Evolutionary conservation across 2,113 vertebrate genomes (phyloP), one percentile per base, ranked within the genome.

Genomic region (Hoplias malabaricus): DNA sequence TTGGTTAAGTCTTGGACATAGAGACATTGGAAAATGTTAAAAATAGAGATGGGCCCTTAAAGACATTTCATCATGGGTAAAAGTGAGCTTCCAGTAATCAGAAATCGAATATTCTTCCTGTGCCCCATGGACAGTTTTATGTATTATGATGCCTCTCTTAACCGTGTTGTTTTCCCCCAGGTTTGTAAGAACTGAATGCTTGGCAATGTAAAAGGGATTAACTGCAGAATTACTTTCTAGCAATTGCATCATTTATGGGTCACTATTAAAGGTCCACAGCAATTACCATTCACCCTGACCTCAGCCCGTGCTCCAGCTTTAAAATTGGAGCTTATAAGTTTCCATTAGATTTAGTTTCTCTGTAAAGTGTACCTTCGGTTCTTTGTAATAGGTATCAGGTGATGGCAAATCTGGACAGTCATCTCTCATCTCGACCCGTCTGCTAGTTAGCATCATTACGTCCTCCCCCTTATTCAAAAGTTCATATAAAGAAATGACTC

Each of bases 401-500:
- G n/a, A n/a, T n/a, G 42, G 48, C 38, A 11, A n/a, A 33, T 69
- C 27, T 62, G 61, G 29, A 53, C 31, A 61, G 23, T 75, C 43
- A 31, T 75, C 43, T 34, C 12, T 68, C 54, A 29, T 57, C 46
- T 31, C n/a, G n/a, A n/a, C n/a, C n/a, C n/a, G n/a, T n/a, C n/a
- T 38, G 33, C 42, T 70, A n/a, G 16, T 46, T 67, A 16, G 31
- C 21, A 61, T 75, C 61, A 69, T 68, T 40, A 54, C 66, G 36
- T 40, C 50, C 69, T 68, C 29, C 33, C 63, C 59, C 36, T 27
- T n/a, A n/a, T 42, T 40, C 27, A 70, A 59, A 70, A 79, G 38
- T 78, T 82, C 59, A 80, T 63, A 50, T 29, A 72, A 72, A 42
- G 59, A 59, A 67, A 84, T 69, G 33, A 76, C 40, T 78, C 36